A percentile compares a stretch with the other conserved stretches of the same genome.
Evolutionary conservation across 2,797 vertebrate genomes (phyloP).

Genomic region (Sebastes iracundus): DNA sequence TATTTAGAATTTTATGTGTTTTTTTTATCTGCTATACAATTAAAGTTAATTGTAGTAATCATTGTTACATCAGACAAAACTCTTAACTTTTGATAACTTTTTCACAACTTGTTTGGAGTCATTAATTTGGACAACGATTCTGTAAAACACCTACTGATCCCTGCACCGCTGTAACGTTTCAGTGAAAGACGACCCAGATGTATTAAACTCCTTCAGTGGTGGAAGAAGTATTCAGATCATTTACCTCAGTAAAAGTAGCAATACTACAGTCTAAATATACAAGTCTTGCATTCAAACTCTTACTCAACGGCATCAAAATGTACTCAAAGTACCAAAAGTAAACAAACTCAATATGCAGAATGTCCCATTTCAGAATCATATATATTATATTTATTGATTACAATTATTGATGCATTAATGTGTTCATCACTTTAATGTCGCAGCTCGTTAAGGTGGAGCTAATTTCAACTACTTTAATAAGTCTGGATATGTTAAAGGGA

Average conservation of each 20-base stretch:
- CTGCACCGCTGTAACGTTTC: too few species aligned
- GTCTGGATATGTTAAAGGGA: not conserved
- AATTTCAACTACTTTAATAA: not conserved
- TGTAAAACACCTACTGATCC: too few species aligned
- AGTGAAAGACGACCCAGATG: too few species aligned
- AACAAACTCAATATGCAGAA: not conserved
- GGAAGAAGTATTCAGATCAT: too few species aligned
- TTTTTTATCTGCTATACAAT: not conserved
- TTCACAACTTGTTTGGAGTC: too few species aligned
- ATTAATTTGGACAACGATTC: accelerated
- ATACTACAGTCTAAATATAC: not conserved
- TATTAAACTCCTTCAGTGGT: too few species aligned
- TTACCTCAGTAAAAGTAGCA: too few species aligned
- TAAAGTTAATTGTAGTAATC: not conserved
- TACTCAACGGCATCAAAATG: not conserved
- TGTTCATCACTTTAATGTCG: too few species aligned
- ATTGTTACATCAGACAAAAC: not conserved
- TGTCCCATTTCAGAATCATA: not conserved
- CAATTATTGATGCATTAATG: not conserved
- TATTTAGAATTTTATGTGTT: not conserved
- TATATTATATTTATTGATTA: not conserved
- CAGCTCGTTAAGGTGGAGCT: not conserved
- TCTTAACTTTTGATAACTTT: not conserved
- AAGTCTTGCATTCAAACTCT: not conserved
- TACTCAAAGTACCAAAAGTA: not conserved